Evolutionary conservation across 2,888 invertebrate genomes (phyloP), one percentile per base, ranked within the genome.

Genomic region (Caenorhabditis japonica): DNA sequence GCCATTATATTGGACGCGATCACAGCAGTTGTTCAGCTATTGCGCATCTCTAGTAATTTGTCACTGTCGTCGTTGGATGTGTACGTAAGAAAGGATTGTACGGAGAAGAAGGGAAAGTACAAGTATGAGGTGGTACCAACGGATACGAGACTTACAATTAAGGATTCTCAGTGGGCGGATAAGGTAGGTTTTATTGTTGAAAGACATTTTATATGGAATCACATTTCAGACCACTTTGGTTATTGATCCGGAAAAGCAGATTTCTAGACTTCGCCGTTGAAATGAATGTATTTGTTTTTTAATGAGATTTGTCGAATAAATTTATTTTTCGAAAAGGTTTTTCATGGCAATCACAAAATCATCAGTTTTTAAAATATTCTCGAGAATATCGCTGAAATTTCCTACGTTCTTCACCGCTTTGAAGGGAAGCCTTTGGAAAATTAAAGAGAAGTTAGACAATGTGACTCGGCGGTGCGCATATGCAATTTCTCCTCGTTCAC

Each of bases 11-110:
- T 44, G 25, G 81, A 80, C 51, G 76, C 80, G 30, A 30, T 80
- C 43, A 74, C 62, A 4, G 77, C 81, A 15, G 68, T 80, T 34
- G 69, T 80, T 49, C 80, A 78, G 41, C 44, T 81, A 19, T 46
- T 74, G 49, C 51, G 70, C 33, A 62, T 78, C 33, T 62, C 64
- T 17, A 73, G 49, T 53, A 61, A 51, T 30, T 46, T 69, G 23
- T 61, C 75, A 0, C 21, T 75, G 1, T 79, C 75, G 17, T 56
- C 64, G 5, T 39, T 80, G 30, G 72, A 75, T 33, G 68, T 76
- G 23, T 77, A 62, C 47, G 38, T 74, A 39, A 51, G 77, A 7
- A 64, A 71, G 38, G 53, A 38, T 7, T 61, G 56, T 36, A 23
- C 33, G 3, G 74, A 74, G 38, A 74, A 68, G 17, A 56, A 43